A percentile compares a stretch with the other conserved stretches of the same genome.
Evolutionary conservation across 2,113 vertebrate species (phyloP).

Genomic region (Tupaia tana): DNA sequence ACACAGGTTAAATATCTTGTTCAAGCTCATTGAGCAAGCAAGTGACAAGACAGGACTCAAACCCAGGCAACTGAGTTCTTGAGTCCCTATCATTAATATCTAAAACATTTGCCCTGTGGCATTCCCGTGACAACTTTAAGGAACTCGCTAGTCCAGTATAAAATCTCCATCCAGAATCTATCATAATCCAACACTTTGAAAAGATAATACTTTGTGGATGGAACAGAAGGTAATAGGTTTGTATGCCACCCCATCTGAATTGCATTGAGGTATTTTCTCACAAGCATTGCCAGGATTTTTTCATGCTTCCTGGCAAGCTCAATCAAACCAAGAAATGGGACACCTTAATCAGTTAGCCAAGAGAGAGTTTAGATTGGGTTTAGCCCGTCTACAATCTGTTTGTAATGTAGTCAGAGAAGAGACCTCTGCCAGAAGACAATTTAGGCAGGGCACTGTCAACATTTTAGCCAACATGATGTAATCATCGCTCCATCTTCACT

Average conservation of each 20-base stretch:
- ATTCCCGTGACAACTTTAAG: not conserved
- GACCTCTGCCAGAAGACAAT: constrained; percentile 47
- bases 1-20: not conserved
- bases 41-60: not conserved
- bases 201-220: not conserved
- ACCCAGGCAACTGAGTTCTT: not conserved
- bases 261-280: constrained; percentile 48
- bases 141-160: not conserved
- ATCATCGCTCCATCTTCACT: not conserved
- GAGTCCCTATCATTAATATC: not conserved
- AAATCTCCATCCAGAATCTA: not conserved
- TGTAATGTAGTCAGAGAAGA: not conserved
- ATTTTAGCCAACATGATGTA: constrained; percentile 1
- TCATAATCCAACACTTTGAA: not conserved
- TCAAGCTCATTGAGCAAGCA: not conserved
- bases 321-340: constrained; percentile 43
- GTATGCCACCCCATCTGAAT: not conserved
- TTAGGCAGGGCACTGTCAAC: not conserved
- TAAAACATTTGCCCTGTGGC: not conserved
- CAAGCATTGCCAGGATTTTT: constrained; percentile 52
- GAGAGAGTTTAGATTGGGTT: constrained; percentile 38
- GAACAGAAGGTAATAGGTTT: not conserved
- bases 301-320: constrained; percentile 39
- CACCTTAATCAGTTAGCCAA: constrained; percentile 31
- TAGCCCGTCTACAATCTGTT: constrained; percentile 37